phyloP scores from a whole-genome alignment of 2,797 vertebrate species.

The Clarias laeviceps region DNA sequence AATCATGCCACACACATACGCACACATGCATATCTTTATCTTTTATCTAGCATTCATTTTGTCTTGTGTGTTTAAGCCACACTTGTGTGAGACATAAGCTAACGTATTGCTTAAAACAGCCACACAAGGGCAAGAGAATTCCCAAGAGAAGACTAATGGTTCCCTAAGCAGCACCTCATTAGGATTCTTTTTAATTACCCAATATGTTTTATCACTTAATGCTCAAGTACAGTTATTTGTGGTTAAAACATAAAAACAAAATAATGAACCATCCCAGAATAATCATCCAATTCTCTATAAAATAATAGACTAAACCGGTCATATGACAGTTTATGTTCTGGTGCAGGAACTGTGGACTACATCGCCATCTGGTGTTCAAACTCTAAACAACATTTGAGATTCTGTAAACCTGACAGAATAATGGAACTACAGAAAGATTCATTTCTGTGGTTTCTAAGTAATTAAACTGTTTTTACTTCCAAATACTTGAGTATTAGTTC shows the following conservation, averaged over 20 bases:
- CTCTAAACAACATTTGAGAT: conserved; percentile 42
- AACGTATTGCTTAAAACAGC: background rate
- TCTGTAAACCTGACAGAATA: background rate
- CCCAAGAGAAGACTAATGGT: background rate
- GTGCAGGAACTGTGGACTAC: background rate
- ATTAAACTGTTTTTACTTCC: background rate
- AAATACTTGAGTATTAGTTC: background rate
- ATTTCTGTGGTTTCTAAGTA: background rate
- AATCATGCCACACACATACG: no score
- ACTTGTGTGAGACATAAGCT: background rate
- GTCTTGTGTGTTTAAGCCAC: background rate
- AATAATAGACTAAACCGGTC: no score
- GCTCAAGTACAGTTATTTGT: background rate
- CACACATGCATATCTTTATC: no score
- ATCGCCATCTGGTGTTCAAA: conserved; percentile 61
- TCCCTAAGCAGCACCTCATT: background rate
- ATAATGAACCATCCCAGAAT: no score
- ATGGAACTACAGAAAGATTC: no score
- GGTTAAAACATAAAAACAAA: no score
- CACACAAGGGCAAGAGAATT: background rate
- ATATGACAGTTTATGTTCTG: background rate
- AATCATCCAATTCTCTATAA: background rate
- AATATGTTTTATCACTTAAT: background rate
- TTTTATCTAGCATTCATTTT: background rate
- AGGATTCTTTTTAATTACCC: background rate